phyloP scores from a whole-genome alignment of 1,140 invertebrate genomes.

The Periplaneta americana region DNA sequence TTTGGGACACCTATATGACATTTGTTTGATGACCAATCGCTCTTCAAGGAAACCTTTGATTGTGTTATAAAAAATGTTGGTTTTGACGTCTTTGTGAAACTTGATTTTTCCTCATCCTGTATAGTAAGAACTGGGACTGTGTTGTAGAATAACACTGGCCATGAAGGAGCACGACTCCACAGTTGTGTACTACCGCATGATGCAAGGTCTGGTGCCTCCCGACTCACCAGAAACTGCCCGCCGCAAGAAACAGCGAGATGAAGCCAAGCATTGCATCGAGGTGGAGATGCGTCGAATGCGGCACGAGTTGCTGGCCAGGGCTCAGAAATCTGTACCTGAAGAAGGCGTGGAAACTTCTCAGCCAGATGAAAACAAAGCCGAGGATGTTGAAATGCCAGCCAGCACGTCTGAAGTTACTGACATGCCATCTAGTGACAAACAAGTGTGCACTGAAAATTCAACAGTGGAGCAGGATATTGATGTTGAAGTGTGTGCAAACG shows the following conservation, averaged over 20 bases:
- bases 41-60: no score
- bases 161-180: slow-evolving; percentile 37
- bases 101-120: background rate
- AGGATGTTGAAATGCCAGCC: no score
- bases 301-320: background rate
- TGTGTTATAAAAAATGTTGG: no score
- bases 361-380: no score
- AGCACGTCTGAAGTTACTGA: no score
- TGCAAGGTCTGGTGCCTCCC: slow-evolving; percentile 33
- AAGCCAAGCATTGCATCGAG: background rate
- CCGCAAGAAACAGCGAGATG: slow-evolving; percentile 3
- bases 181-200: slow-evolving; percentile 36
- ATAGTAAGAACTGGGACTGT: background rate
- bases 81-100: no score
- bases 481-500: no score
- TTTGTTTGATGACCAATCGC: no score
- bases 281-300: background rate
- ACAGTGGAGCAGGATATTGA: no score
- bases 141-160: slow-evolving; percentile 35
- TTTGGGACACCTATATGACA: no score
- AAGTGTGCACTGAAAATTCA: no score
- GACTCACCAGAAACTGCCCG: slow-evolving; percentile 31
- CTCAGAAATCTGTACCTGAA: background rate
- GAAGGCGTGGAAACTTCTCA: background rate
- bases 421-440: no score